Percentiles rank a stretch among this genome's conserved stretches.
Conservation (phyloP, 1,140 invertebrate species). For the Hetaerina americana region DNA sequence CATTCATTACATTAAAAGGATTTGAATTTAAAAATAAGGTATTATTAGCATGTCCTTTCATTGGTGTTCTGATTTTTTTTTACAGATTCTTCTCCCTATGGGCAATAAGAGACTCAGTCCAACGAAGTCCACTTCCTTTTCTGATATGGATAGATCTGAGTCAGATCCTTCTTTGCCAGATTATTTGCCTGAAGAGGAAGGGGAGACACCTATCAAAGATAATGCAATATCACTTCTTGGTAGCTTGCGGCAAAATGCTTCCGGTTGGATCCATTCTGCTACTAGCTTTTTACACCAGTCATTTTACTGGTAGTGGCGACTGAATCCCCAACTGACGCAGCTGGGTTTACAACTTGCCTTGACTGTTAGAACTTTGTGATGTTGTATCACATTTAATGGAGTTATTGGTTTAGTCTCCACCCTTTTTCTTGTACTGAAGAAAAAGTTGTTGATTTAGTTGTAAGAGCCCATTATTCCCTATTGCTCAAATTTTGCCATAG, state of each 20-base stretch:
- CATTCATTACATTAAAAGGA: too few species aligned
- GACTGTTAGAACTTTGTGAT: constrained; percentile 26
- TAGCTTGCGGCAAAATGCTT: constrained; percentile 32
- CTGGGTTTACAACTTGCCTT: constrained; percentile 14
- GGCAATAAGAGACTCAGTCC: not conserved
- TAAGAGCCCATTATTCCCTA: not conserved
- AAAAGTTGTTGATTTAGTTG: constrained; percentile 14
- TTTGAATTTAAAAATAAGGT: too few species aligned
- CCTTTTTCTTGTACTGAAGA: constrained; percentile 24
- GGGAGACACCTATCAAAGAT: constrained; percentile 24
- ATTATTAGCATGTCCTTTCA: too few species aligned
- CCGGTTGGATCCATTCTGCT: constrained; percentile 32
- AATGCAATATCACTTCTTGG: constrained; percentile 33
- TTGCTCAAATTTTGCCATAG: not conserved
- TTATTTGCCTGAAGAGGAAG: constrained; percentile 31
- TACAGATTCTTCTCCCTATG: constrained; percentile 18
- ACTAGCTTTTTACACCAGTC: constrained; percentile 32
- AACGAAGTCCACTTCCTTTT: not conserved
- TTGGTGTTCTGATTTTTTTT: constrained; percentile 5
- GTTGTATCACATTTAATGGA: constrained; percentile 22
- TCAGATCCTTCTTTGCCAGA: constrained; percentile 28
- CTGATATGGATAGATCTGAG: constrained; percentile 23
- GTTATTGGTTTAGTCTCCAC: constrained; percentile 21
- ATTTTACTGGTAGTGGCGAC: constrained; percentile 31
- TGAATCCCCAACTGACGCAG: constrained; percentile 17